Percentiles rank a stretch among this genome's conserved stretches.
Evolutionary conservation across 2,888 invertebrate species (phyloP).

Genomic region (Ormyrus thymus): DNA sequence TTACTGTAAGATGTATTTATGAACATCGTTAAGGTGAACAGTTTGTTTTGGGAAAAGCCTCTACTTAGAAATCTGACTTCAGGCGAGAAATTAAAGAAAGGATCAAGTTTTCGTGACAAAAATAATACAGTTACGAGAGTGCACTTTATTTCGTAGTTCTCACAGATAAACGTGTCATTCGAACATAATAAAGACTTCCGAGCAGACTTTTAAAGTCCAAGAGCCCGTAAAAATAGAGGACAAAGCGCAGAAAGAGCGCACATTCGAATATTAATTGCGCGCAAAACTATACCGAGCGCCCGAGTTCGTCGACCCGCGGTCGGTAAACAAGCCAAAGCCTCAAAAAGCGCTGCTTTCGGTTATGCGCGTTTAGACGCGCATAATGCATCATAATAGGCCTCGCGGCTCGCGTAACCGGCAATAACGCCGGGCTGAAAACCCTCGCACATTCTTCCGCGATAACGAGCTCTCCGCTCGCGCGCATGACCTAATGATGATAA

Average conservation of each 20-base stretch:
- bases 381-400: slow-evolving; percentile 48
- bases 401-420: neutral
- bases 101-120: neutral
- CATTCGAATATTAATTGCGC: too few species aligned
- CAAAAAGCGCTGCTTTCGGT: neutral
- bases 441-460: slow-evolving; percentile 54
- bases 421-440: neutral
- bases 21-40: too few species aligned
- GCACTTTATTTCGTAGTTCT: neutral
- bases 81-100: neutral
- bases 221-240: neutral
- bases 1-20: too few species aligned
- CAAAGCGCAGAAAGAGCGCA: neutral
- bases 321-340: neutral
- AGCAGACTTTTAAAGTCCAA: neutral
- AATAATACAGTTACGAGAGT: neutral
- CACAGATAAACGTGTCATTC: neutral
- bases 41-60: too few species aligned
- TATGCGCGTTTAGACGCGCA: neutral
- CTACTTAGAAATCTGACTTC: neutral
- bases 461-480: slow-evolving; percentile 20
- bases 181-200: neutral
- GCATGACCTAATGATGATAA: slow-evolving; percentile 39
- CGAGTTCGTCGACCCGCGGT: too few species aligned
- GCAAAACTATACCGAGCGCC: too few species aligned